A percentile compares a stretch with the other conserved stretches of the same genome.
Evolutionary conservation across 2,888 invertebrate species (phyloP).

Genomic region (Thymelicus lineola): DNA sequence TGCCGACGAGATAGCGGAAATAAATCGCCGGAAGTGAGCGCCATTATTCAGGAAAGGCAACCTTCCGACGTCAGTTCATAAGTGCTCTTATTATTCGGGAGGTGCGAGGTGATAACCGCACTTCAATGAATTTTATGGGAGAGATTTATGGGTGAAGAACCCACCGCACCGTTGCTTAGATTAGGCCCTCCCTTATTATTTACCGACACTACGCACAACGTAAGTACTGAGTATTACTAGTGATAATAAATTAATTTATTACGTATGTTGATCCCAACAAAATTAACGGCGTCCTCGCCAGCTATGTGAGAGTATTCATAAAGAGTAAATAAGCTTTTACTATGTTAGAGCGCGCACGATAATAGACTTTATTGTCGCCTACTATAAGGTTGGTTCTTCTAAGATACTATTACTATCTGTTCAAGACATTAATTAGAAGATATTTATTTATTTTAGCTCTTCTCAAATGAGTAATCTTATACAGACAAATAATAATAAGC

Average conservation of each 20-base stretch:
- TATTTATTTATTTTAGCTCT: no score
- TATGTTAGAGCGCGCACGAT: no score
- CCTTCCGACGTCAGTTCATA: slow-evolving; percentile 76
- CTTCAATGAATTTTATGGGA: slow-evolving; percentile 27
- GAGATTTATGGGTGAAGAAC: neutral
- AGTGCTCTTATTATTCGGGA: slow-evolving; percentile 71
- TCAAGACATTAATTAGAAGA: no score
- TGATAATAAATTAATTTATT: neutral
- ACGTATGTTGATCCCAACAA: neutral
- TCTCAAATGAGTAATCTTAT: no score
- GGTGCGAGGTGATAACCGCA: slow-evolving; percentile 18
- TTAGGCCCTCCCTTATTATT: neutral
- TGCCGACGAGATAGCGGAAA: slow-evolving; percentile 82
- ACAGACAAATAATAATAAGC: no score
- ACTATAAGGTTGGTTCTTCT: no score
- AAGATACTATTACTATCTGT: no score
- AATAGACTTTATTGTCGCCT: no score
- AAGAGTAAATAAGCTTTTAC: no score
- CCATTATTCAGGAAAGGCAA: slow-evolving; percentile 81
- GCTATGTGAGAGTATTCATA: no score
- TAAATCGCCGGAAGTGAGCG: slow-evolving; percentile 80
- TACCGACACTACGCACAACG: no score
- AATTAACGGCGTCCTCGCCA: neutral
- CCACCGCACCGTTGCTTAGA: neutral
- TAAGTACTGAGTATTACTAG: no score